Base-by-base conservation (phyloP, 2,113 vertebrate species). In the Calypte anna region DNA sequence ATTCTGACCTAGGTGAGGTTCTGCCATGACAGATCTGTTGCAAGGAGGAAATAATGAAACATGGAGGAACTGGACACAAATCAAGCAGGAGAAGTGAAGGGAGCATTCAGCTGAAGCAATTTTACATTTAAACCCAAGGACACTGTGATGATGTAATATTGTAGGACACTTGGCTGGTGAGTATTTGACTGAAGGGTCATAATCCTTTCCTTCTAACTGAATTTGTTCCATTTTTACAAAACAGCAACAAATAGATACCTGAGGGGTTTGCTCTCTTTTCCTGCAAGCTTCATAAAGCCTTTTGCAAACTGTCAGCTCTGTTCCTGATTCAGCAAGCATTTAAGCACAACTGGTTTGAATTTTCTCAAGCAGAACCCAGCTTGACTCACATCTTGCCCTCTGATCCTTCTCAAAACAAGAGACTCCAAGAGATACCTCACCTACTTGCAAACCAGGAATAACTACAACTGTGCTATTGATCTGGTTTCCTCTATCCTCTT, bases 381-480 rank as follows among this genome's bases (percentile, higher is more conserved):
- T 70, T 75, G 78, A 12, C 22, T 82, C 44, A 79, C 10, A 14
- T 51, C 20, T 84, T 64, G 11, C 23, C 19, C 15, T 6, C 7
- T 1, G 4, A 6, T 2, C 1, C 6, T 5, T 3, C 1, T 31
- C 5, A 19, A 10, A 24, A 0, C 62, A 0, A 48, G 4, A 74
- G 1, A 33, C 9, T 30, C 16, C n/a, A 17, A 61, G 53, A 78
- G 31, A 40, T 36, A 36, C 6, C 3, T 64, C 36, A 31, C 3
- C 19, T 54, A 51, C 15, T 62, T 55, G 11, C 46, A 73, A 94
- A 19, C 4, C 33, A 54, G 14, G 25, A 83, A 90, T 80, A 54
- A 51, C 66, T n/a, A 12, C 9, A 55, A 6, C 8, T 33, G 15
- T 51, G 19, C 10, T 30, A 62, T 13, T 64, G 51, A 79, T 82